Base-by-base conservation (phyloP, 2,797 vertebrate species). In the Epinephelus malabaricus region DNA sequence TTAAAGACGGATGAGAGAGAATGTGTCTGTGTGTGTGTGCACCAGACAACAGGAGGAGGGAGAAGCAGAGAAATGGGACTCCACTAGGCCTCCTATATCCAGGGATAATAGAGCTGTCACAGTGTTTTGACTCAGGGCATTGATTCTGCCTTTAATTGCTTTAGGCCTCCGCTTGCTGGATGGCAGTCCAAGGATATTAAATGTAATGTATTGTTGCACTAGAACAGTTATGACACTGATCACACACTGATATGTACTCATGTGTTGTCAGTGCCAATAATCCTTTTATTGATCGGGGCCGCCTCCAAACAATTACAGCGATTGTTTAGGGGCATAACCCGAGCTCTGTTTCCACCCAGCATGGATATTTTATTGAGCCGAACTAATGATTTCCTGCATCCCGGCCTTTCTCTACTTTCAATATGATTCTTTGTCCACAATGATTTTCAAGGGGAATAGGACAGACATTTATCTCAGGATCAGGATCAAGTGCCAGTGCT, bases 141-240 rank as follows among this genome's bases (percentile, higher is more conserved):
- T 92, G 93, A 94, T 95, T 93, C 88, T 79, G 81, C 69, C 90
- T 93, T 92, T 95, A 95, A 94, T 95, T 95, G 93, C 93, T 92
- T 92, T 59, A 78, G 88, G 83, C 83, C 83, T 90, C 83, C 49
- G 62, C 79, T 82, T 78, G 86, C 84, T 82, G 78, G 82, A 89
- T 83, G 54, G 85, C 82, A 81, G 91, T 94, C 84, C 63, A 56
- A 85, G 87, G 88, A 93, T 89, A 92, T 92, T 92, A 92, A 83
- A 85, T 75, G 84, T 90, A 90, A 92, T 92, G 90, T 91, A 93
- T 94, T 93, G 90, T 92, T 87, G 88, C 90, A 82, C 69, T 61
- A 18, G 84, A 90, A 83, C 79, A 84, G 89, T 92, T 90, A 89
- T 92, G 90, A 92, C 91, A 92, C 89, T 94, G 92, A 94, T 94